Evolutionary conservation across 1,140 invertebrate species (phyloP).

Genomic region (Drosophila jambulina): DNA sequence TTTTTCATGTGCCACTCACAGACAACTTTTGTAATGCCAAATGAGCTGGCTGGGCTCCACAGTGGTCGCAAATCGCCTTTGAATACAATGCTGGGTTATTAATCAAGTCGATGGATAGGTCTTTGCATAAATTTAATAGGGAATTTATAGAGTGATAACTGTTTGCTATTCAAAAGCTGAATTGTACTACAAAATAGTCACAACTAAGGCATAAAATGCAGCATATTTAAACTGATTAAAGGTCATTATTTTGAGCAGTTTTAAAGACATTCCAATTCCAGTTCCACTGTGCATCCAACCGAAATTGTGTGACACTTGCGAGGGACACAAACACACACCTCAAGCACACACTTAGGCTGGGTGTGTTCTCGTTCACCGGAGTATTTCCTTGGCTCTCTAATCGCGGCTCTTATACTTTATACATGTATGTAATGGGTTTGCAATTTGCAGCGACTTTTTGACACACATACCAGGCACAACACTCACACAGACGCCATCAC

Average conservation of each 20-base stretch:
- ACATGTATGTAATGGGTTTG: conserved; percentile 59
- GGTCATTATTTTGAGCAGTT: not conserved
- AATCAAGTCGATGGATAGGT: conserved; percentile 7
- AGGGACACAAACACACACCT: conserved; percentile 33
- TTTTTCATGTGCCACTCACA: conserved; percentile 25
- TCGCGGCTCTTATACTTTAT: conserved; percentile 66
- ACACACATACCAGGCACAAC: conserved; percentile 55
- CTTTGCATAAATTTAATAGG: conserved; percentile 6
- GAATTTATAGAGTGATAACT: not conserved
- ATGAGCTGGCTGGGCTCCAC: conserved; percentile 18
- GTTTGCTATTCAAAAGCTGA: not conserved
- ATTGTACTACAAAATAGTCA: not conserved
- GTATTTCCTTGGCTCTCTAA: conserved; percentile 52
- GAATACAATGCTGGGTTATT: conserved; percentile 9
- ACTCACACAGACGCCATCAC: not conserved
- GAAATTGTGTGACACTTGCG: conserved; percentile 64
- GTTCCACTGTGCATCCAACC: conserved; percentile 33
- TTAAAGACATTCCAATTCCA: no score
- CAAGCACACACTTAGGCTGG: conserved; percentile 33
- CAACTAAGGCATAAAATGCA: not conserved
- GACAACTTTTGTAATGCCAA: conserved; percentile 36
- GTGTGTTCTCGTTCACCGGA: conserved; percentile 54
- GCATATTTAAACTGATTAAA: not conserved
- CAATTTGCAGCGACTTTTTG: conserved; percentile 72
- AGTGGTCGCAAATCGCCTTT: conserved; percentile 19